phyloP scores from a whole-genome alignment of 2,888 invertebrate genomes.

The Thecocarcelia acutangulata region DNA sequence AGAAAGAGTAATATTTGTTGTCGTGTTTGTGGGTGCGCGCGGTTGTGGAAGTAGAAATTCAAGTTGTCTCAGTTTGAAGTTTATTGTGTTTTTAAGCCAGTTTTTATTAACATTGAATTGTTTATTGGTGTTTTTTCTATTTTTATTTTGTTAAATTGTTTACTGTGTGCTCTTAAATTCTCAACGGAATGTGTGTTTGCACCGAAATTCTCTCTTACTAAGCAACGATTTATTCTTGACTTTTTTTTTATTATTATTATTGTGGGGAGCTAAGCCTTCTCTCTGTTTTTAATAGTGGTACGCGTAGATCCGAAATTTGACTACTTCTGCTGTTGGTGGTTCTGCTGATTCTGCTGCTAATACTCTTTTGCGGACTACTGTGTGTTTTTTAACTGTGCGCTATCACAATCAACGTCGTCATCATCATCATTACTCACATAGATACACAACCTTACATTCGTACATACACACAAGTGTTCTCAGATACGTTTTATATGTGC shows the following conservation, averaged over 20 bases:
- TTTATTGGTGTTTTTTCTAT: constrained; percentile 28
- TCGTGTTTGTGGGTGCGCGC: neutral
- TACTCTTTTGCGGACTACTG: constrained; percentile 63
- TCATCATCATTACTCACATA: constrained; percentile 55
- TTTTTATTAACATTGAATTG: constrained; percentile 46
- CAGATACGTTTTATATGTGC: constrained; percentile 26
- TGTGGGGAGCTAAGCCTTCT: constrained; percentile 38
- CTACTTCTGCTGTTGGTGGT: constrained; percentile 62
- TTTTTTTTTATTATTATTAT: constrained; percentile 27
- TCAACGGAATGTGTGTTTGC: constrained; percentile 6
- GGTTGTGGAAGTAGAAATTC: constrained; percentile 5
- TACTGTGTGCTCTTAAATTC: constrained; percentile 49
- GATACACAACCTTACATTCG: constrained; percentile 16
- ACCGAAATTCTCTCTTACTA: constrained; percentile 45
- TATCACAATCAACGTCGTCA: constrained; percentile 68
- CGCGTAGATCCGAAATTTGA: constrained; percentile 66
- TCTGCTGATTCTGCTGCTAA: constrained; percentile 69
- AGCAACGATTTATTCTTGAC: constrained; percentile 25
- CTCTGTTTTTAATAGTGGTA: constrained; percentile 34
- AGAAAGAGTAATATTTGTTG: constrained; percentile 24
- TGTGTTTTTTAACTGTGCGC: constrained; percentile 62
- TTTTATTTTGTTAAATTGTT: constrained; percentile 8
- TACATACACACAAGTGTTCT: constrained; percentile 22
- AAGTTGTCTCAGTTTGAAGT: constrained; percentile 46
- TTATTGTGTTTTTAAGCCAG: constrained; percentile 54